Evolutionary conservation across 2,888 invertebrate species (phyloP), one percentile per base, ranked within the genome.

Genomic region (Deroplatys truncata): DNA sequence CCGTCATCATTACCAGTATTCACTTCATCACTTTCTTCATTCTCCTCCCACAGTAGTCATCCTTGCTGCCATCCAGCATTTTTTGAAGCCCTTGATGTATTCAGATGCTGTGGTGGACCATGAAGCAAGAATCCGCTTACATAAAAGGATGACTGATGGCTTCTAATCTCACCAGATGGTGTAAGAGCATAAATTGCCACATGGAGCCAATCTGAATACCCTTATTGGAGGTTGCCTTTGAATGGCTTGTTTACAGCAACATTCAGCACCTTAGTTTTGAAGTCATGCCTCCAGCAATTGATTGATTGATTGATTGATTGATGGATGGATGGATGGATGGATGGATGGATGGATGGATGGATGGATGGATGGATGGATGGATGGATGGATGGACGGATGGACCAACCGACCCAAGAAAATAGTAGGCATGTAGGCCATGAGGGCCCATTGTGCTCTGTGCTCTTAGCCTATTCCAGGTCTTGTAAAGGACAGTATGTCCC

Each of bases 181-280:
- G 89, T 91, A 35, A 87, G 49, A n/a, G 85, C 87, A 72, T 88
- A 87, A 35, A 86, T 88, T n/a, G n/a, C 89, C 85, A 85, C n/a
- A 86, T 88, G 84, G 83, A 90, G 82, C 82, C 90, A 91, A 49
- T 90, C 88, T 13, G 86, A 84, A 84, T 89, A 89, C 72, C 28
- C 35, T 82, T 49, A n/a, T 56, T 28, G 49, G 29, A 91, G 20
- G 28, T 88, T 28, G 84, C 84, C 88, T 88, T 90, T 89, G 43
- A 90, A 90, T 15, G 90, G 90, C 89, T 91, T 90, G 86, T 91
- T 90, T 35, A 89, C 88, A 13, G 85, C 56, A n/a, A 91, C 88
- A 35, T 90, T 89, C 20, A 90, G 90, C 72, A 88, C 84, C 88
- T 90, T 13, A 91, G 84, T 35, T 88, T 56, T 28, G 84, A 84